phyloP scores from a whole-genome alignment of 2,113 vertebrate species.

The Isurus oxyrinchus region DNA sequence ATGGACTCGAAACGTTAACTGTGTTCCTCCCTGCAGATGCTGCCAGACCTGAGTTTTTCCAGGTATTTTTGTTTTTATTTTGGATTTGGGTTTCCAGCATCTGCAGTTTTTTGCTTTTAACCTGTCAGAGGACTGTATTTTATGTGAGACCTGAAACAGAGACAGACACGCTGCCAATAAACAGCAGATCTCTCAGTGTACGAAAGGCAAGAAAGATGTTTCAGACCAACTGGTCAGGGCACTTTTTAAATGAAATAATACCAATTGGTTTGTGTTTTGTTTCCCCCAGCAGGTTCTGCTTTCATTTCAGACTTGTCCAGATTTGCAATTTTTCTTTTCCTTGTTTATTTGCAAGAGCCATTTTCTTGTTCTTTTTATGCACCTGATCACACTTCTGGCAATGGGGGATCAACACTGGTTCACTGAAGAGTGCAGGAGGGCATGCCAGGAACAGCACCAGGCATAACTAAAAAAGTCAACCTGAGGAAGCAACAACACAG shows the following conservation, averaged over 20 bases:
- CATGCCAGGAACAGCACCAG: too few species aligned
- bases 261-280: neutral
- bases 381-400: neutral
- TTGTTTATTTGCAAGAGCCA: neutral
- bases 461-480: too few species aligned
- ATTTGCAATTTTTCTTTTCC: neutral
- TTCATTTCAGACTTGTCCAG: neutral
- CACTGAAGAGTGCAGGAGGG: too few species aligned
- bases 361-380: neutral
- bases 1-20: too few species aligned
- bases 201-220: neutral
- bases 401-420: neutral
- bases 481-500: too few species aligned
- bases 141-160: neutral
- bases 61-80: too few species aligned
- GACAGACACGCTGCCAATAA: neutral
- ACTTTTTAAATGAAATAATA: neutral
- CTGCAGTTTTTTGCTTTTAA: too few species aligned
- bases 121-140: neutral
- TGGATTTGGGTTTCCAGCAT: too few species aligned
- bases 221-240: neutral
- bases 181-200: neutral
- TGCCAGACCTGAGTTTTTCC: too few species aligned
- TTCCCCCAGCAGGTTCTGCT: neutral
- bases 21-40: too few species aligned